Conservation (phyloP, 2,888 invertebrate genomes). For the Synergus gifuensis region DNA sequence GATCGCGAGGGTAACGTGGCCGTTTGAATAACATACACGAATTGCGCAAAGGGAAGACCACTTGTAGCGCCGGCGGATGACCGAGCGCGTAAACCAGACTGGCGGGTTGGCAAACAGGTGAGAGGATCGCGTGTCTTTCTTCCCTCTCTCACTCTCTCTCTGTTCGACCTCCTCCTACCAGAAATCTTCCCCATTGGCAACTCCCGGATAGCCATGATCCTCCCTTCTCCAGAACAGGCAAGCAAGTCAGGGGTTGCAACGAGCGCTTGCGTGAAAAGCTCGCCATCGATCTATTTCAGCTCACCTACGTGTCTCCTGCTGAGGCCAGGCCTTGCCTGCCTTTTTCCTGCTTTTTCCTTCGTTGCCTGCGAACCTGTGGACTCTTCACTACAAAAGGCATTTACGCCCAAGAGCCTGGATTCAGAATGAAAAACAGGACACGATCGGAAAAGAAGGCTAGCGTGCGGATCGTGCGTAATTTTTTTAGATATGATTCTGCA, state of each 20-base stretch:
- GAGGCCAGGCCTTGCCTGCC: slow-evolving; percentile 36
- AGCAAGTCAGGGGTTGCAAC: slow-evolving; percentile 11
- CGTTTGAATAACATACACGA: slow-evolving; percentile 14
- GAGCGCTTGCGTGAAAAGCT: slow-evolving; percentile 37
- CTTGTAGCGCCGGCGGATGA: slow-evolving; percentile 70
- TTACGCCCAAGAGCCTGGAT: slow-evolving; percentile 30
- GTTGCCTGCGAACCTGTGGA: background rate
- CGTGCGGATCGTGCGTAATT: background rate
- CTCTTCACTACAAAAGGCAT: background rate
- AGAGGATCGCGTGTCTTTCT: slow-evolving; percentile 31
- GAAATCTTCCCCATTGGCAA: slow-evolving; percentile 29
- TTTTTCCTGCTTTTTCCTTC: too few relatives aligned
- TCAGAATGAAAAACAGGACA: slow-evolving; percentile 1
- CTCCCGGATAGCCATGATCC: slow-evolving; percentile 37
- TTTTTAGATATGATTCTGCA: background rate
- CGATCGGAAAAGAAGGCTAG: background rate
- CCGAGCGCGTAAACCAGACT: slow-evolving; percentile 72
- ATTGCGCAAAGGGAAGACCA: slow-evolving; percentile 53
- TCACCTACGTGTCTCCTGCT: slow-evolving; percentile 33
- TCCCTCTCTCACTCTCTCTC: slow-evolving; percentile 25
- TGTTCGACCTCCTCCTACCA: background rate
- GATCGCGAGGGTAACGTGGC: slow-evolving; percentile 21
- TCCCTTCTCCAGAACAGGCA: background rate
- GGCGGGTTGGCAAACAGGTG: slow-evolving; percentile 45
- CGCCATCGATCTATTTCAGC: slow-evolving; percentile 43